Base-by-base conservation (phyloP, 2,113 vertebrate species). In the Blennius ocellaris region DNA sequence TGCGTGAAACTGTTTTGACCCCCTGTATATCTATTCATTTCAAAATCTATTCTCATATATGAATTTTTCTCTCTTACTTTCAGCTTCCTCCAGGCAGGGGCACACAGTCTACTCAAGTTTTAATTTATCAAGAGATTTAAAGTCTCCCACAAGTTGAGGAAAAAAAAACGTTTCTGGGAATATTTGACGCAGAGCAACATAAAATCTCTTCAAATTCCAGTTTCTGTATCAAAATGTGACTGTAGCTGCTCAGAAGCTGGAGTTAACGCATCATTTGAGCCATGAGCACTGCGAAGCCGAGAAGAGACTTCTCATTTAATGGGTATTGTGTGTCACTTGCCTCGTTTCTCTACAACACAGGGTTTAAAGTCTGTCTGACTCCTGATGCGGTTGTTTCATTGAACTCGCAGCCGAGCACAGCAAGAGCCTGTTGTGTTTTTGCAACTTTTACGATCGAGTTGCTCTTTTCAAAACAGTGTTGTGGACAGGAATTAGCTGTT, bases 71-170 rank as follows among this genome's bases (percentile, higher is more conserved):
- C 12, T 69, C 52, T 37, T 45, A 30, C 56, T 69, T 51, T 15
- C 48, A 69, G 41, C 55, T 8, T 84, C 61, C 81, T 82, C 61
- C 60, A 56, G 63, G 64, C 70, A 6, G 3, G 12, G 44, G 40
- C 66, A 62, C 45, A 68, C 53, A 43, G 30, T 65, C 54, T 58
- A 44, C 71, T 73, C 37, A 83, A 47, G 36, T 76, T 76, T 75
- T 59, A 54, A 68, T 81, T 77, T 17, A 59, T 36, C 55, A 41
- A 17, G n/a, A 67, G 38, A 65, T 30, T 78, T 55, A 37, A 37
- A 56, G 48, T 56, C 64, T 72, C 70, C 63, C 48, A 53, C 7
- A 52, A 58, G 54, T 50, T 41, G 36, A 30, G 21, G 21, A 30
- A 30, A 21, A 60, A 62, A 54, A 40, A 47, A 6, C 17, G n/a